Percentiles rank a stretch among this genome's conserved stretches.
These are phyloP conservation scores for Drosophila kepulauana DNA, from an alignment of 1,140 invertebrate genomes.

Conservation along the genomic window DNA sequence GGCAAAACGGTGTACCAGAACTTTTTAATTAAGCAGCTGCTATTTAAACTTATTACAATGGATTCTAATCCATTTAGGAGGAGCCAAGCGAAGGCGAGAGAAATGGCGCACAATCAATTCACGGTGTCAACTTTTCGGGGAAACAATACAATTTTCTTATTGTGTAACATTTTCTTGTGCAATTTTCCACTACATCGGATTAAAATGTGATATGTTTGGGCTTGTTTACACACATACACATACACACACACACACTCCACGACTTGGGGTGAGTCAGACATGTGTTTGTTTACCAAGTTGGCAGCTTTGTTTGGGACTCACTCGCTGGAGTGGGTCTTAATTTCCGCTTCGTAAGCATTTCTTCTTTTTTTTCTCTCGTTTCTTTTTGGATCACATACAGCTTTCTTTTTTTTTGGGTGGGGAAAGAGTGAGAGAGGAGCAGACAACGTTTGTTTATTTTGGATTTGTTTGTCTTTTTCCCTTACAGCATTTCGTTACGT, in stretches of 20 bases:
- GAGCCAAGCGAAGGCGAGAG: slow-evolving; percentile 31
- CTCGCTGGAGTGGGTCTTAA: slow-evolving; percentile 75
- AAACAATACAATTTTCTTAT: slow-evolving; percentile 65
- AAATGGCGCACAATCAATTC: slow-evolving; percentile 76
- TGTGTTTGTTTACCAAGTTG: slow-evolving; percentile 82
- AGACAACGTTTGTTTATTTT: slow-evolving; percentile 66
- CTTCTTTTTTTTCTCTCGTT: slow-evolving; percentile 25
- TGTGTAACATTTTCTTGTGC: slow-evolving; percentile 57
- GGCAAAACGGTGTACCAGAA: background rate
- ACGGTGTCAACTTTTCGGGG: slow-evolving; percentile 22
- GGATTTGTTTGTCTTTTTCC: slow-evolving; percentile 68
- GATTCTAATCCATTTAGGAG: slow-evolving; percentile 59
- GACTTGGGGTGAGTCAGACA: slow-evolving; percentile 56
- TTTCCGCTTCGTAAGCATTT: slow-evolving; percentile 81
- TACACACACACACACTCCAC: background rate
- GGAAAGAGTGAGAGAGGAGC: background rate
- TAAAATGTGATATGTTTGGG: slow-evolving; percentile 83
- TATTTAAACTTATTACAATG: slow-evolving; percentile 65
- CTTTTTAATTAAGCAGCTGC: slow-evolving; percentile 57
- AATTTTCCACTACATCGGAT: slow-evolving; percentile 83
- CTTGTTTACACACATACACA: slow-evolving; percentile 74
- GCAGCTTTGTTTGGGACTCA: slow-evolving; percentile 73
- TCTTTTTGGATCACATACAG: slow-evolving; percentile 41
- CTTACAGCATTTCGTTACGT: slow-evolving; percentile 40
- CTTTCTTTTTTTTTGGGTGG: slow-evolving; percentile 16